Percentiles rank a stretch among this genome's conserved stretches.
Conservation (phyloP, 2,113 vertebrate genomes). For the Oreocharis arfaki region DNA sequence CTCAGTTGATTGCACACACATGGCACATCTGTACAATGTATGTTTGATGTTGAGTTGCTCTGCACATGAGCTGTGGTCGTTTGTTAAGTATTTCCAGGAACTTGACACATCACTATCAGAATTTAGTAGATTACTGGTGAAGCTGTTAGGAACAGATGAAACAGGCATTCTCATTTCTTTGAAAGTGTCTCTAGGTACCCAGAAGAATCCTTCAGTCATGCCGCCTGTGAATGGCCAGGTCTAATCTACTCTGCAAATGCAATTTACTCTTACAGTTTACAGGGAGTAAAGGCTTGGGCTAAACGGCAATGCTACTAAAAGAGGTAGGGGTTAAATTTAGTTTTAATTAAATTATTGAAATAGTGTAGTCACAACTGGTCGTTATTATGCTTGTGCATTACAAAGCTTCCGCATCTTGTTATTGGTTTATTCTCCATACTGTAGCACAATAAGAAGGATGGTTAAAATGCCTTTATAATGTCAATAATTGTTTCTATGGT, state of each 20-base stretch:
- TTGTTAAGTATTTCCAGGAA: not conserved
- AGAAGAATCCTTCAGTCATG: not conserved
- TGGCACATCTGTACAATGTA: not conserved
- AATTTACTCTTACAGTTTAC: not conserved
- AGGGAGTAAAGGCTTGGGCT: not conserved
- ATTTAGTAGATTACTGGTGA: not conserved
- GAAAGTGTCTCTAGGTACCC: not conserved
- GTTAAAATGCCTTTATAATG: not conserved
- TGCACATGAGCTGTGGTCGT: not conserved
- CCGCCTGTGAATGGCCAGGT: not conserved
- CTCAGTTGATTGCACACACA: not conserved
- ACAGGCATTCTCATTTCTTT: not conserved
- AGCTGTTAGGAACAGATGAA: not conserved
- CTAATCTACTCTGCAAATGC: not conserved
- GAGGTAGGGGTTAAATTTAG: not conserved
- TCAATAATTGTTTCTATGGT: not conserved
- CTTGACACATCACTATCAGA: not conserved
- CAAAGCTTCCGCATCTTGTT: not conserved
- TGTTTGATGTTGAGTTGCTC: not conserved
- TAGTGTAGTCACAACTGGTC: not conserved
- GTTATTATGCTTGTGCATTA: not conserved
- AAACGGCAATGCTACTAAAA: not conserved
- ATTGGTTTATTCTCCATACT: not conserved
- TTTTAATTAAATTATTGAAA: conserved; percentile 1
- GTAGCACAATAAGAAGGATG: not conserved